A percentile compares a stretch with the other conserved stretches of the same genome.
These are phyloP conservation scores for Kryptopterus vitreolus DNA, from an alignment of 2,797 vertebrate genomes.

Conservation along the genomic window DNA sequence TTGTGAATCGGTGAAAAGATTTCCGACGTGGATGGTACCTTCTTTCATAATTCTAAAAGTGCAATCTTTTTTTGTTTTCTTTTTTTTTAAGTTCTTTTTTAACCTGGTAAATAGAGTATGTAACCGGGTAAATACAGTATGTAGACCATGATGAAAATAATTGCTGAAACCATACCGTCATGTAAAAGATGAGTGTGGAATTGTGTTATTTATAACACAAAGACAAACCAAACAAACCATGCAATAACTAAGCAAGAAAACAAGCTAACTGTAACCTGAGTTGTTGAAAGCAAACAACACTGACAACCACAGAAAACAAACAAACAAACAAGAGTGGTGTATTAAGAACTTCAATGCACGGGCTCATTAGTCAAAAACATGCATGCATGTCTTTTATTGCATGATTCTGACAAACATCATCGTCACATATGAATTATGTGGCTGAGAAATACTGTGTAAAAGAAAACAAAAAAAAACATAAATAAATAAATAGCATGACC, in stretches of 20 bases:
- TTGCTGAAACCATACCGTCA: neutral
- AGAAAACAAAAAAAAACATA: no score
- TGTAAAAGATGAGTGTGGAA: no score
- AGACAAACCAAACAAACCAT: no score
- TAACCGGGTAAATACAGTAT: neutral
- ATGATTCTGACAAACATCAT: neutral
- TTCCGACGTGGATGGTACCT: neutral
- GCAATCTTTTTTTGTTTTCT: neutral
- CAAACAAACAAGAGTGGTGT: no score
- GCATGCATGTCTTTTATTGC: no score
- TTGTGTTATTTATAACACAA: no score
- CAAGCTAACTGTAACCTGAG: no score
- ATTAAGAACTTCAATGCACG: no score
- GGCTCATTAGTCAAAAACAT: no score
- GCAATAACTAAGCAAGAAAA: no score
- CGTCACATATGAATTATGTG: neutral
- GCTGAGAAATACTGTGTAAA: neutral
- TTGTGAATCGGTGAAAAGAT: neutral
- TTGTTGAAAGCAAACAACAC: no score
- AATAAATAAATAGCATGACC: neutral
- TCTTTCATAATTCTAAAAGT: neutral
- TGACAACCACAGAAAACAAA: no score
- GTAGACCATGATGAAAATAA: neutral
- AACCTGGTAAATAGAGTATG: neutral
- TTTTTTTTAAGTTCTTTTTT: neutral